Evolutionary conservation across 1,140 invertebrate species (phyloP), one percentile per base, ranked within the genome.

Genomic region (Pomacea maculata): DNA sequence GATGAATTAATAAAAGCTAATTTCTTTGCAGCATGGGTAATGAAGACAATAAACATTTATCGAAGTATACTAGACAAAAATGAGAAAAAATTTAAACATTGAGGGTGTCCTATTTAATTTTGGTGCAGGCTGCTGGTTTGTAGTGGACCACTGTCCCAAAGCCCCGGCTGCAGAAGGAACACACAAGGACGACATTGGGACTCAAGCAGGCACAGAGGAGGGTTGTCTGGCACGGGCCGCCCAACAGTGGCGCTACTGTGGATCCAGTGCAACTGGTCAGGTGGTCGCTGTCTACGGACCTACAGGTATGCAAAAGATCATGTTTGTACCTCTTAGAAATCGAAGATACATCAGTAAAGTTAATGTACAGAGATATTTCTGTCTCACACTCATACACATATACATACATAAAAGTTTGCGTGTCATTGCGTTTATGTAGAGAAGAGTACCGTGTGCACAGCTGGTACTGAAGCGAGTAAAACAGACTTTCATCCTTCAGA

Each of bases 81-180:
- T 2, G 34, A 45, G 34, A 45, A 45, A 45, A 6, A 0, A 45
- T 45, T 45, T 2, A 6, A 45, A 1, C 2, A 45, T 45, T 25
- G 25, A 6, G 34, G 34, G 34, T 2, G 34, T 45, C 34, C 34
- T 45, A 6, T 45, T 68, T 19, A 21, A 9, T 21, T 1, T 68
- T 52, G 75, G 73, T 67, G 10, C 25, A 85, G 84, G 83, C 29
- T 85, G 84, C 65, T 85, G 84, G 84, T 63, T 85, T 17, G 81
- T 82, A 14, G 74, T 83, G 6, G 67, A 77, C 29, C 68, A 77
- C 63, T 85, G 84, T 74, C 72, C 71, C 5, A 25, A 70, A 29
- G 76, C 82, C 72, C 70, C 78, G 57, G 80, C 76, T 17, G 45
- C 45, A 19, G 14, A 67, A 70, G 84, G 83, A 45, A 82, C 64